Evolutionary conservation across 2,888 invertebrate species (phyloP), one percentile per base, ranked within the genome.

Genomic region (Drosophila mimica): DNA sequence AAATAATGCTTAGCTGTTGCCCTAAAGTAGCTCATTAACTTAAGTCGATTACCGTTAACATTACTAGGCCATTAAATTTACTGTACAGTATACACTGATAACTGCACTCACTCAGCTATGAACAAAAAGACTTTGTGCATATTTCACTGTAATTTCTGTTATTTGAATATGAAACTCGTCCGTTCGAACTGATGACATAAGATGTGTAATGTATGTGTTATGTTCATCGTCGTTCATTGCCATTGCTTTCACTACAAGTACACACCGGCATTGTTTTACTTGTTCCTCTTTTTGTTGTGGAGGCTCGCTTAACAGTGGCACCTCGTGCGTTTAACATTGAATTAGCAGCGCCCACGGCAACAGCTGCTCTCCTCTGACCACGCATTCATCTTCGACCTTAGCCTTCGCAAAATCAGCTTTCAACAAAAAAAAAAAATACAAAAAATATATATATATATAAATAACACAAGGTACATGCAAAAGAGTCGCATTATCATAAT

Each of bases 281-380:
- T 52, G 7, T 34, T 53, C 28, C 3, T 38, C n/a, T 48, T 48
- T 30, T 31, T 25, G 59, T 62, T 51, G 62, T 33, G 70, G 70
- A 31, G 64, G 65, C 62, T 57, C 60, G 76, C 63, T 83, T 81
- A 81, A 73, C 76, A 87, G 87, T 76, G 79, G 70, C 65, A 62
- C 66, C 70, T 69, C 65, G 63, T 77, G 57, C 31, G 70, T 73
- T 79, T 76, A 89, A 79, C 84, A 84, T 89, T 84, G 89, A 86
- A 73, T 81, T 83, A 74, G 54, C 74, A 81, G 84, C 79, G 70
- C 89, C 89, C 77, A 79, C 84, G 48, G 31, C 36, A 64, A 31
- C 40, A 28, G 13, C 58, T 28, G 53, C 28, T 38, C 36, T 54
- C 64, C 62, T 54, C 60, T 67, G 60, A 54, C 70, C 66, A 74